These are phyloP conservation scores for Tipula vernalis DNA, from an alignment of 2,888 invertebrate genomes.

Conservation along the genomic window DNA sequence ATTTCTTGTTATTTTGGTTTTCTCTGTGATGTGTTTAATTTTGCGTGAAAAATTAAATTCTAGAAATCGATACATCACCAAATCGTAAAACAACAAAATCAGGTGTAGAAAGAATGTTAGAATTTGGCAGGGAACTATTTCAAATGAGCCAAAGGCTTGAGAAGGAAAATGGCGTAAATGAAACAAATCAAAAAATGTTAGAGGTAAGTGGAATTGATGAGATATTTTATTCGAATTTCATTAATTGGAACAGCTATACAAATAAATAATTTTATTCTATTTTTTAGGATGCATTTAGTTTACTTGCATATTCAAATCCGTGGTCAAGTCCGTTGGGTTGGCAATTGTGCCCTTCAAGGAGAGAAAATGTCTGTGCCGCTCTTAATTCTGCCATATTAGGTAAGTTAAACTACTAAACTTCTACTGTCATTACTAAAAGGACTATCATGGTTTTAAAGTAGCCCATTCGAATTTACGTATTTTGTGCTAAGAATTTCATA, in stretches of 20 bases:
- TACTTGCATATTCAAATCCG: conserved; percentile 94
- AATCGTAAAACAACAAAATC: conserved; percentile 29
- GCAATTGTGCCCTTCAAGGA: conserved; percentile 87
- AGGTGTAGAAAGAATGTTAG: conserved; percentile 85
- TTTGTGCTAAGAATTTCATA: too few species aligned
- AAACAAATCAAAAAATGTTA: conserved; percentile 77
- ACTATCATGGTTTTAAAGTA: too few species aligned
- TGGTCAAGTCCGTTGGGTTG: conserved; percentile 95
- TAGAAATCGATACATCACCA: conserved; percentile 33
- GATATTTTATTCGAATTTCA: not conserved
- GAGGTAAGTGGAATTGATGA: conserved; percentile 44
- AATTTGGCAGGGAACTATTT: conserved; percentile 88
- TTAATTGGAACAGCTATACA: not conserved
- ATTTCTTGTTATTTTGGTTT: not conserved
- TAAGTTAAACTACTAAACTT: conserved; percentile 31
- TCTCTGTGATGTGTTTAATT: not conserved
- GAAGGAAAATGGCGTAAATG: conserved; percentile 67
- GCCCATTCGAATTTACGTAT: too few species aligned
- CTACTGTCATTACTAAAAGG: too few species aligned
- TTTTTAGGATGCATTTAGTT: conserved; percentile 86
- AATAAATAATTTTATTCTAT: conserved; percentile 6
- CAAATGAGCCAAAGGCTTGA: conserved; percentile 77
- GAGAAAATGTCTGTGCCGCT: conserved; percentile 90
- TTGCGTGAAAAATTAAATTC: conserved; percentile 6
- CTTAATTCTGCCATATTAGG: conserved; percentile 96